Conservation (phyloP, 2,888 invertebrate species). For the Salticus scenicus region DNA sequence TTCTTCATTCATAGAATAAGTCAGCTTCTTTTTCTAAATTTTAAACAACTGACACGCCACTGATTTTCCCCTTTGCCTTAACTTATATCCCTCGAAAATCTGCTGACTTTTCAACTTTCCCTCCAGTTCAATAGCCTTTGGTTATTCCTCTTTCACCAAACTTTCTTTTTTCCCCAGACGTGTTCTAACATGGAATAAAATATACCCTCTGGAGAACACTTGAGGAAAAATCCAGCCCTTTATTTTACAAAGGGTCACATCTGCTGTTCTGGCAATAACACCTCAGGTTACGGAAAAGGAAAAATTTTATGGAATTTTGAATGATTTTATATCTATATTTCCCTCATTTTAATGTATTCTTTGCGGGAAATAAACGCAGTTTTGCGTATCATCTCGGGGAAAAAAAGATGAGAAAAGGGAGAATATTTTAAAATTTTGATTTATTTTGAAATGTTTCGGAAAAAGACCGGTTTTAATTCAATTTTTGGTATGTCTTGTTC, state of each 20-base stretch:
- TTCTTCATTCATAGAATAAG: too few relatives aligned
- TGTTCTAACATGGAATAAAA: background rate
- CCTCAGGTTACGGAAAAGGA: background rate
- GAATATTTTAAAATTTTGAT: background rate
- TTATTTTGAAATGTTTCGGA: background rate
- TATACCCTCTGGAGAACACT: background rate
- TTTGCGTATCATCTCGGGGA: background rate
- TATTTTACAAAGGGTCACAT: slow-evolving; percentile 8
- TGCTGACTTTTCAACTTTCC: background rate
- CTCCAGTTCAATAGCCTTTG: background rate
- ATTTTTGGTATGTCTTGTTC: too few relatives aligned
- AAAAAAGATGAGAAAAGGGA: background rate
- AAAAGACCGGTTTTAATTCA: too few relatives aligned
- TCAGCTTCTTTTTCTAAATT: too few relatives aligned
- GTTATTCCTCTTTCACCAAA: background rate
- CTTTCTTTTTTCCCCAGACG: background rate
- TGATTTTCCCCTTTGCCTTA: background rate
- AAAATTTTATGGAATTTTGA: background rate
- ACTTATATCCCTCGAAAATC: background rate
- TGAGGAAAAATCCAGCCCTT: background rate
- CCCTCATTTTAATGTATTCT: background rate
- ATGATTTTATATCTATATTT: slow-evolving; percentile 1
- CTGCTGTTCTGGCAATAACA: background rate
- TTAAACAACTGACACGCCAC: too few relatives aligned
- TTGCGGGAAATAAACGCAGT: background rate